Evolutionary conservation across 1,140 invertebrate species (phyloP).

Genomic region (Metopolophium dirhodum): DNA sequence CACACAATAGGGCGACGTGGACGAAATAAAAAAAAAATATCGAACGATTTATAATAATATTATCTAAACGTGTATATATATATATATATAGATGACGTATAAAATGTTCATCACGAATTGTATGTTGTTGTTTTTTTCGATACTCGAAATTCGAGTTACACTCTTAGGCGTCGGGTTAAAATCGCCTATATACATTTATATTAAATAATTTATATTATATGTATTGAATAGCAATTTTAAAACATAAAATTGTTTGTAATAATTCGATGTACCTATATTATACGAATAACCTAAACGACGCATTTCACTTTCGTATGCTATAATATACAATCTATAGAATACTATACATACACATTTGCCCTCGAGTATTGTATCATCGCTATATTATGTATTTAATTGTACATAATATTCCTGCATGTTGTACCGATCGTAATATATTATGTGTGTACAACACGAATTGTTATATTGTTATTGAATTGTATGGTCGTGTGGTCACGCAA

Average conservation of each 20-base stretch:
- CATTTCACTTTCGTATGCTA: background rate
- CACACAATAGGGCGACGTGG: slow-evolving; percentile 4
- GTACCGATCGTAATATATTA: background rate
- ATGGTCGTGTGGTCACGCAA: background rate
- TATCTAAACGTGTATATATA: background rate
- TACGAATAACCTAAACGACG: background rate
- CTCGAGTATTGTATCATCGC: background rate
- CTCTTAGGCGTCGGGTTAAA: background rate
- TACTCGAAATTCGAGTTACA: slow-evolving; percentile 14
- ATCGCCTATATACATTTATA: background rate
- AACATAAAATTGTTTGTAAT: background rate
- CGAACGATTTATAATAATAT: background rate
- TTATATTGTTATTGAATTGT: background rate
- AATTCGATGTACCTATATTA: background rate
- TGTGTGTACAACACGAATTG: background rate
- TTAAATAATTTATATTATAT: too few relatives aligned
- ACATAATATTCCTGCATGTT: background rate
- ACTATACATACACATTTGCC: background rate
- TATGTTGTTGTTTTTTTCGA: background rate
- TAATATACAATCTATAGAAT: background rate
- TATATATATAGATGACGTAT: background rate
- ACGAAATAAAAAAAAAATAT: background rate
- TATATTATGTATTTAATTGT: background rate
- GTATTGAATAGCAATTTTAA: slow-evolving; percentile 7
- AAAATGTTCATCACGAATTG: background rate